Percentiles rank a stretch among this genome's conserved stretches.
Conservation (phyloP, 30 jellyfish, hydroid and myxozoan species). For the Rhopilema esculentum region DNA sequence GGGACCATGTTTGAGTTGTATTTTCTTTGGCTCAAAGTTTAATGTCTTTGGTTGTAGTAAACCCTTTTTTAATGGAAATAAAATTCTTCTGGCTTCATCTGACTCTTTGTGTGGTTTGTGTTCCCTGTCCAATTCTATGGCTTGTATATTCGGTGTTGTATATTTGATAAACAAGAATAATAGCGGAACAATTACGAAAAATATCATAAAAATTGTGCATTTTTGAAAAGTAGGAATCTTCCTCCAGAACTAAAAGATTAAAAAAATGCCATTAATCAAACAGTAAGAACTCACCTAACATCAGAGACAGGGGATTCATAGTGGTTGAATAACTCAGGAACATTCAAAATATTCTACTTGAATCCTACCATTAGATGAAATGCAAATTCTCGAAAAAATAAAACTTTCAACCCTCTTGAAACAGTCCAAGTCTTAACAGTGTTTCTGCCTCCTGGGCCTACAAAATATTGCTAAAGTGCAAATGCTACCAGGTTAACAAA, state of each 20-base stretch:
- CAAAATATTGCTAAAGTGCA: too few relatives aligned
- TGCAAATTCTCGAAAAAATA: too few relatives aligned
- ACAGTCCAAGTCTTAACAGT: too few relatives aligned
- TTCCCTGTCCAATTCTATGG: constrained; percentile 54
- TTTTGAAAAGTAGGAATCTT: constrained; percentile 77
- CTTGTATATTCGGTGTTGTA: constrained; percentile 65
- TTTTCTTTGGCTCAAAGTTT: background rate
- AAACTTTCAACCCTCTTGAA: too few relatives aligned
- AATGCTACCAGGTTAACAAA: too few relatives aligned
- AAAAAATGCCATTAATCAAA: background rate
- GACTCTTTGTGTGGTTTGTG: constrained; percentile 61
- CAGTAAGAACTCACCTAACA: background rate
- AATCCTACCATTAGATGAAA: too few relatives aligned
- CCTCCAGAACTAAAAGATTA: constrained; percentile 80
- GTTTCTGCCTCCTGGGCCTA: too few relatives aligned
- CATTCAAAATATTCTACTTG: too few relatives aligned
- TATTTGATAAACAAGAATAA: constrained; percentile 42
- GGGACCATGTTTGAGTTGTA: constrained; percentile 73
- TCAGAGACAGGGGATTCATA: too few relatives aligned
- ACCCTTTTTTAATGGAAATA: constrained; percentile 26
- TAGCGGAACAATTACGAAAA: constrained; percentile 46
- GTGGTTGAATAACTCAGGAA: too few relatives aligned
- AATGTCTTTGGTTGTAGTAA: background rate
- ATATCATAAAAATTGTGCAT: constrained; percentile 37
- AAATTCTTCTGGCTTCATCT: constrained; percentile 49